Base-by-base conservation (phyloP, 92 coral and sea anemone genomes). In the Isaurus tuberculatus region DNA sequence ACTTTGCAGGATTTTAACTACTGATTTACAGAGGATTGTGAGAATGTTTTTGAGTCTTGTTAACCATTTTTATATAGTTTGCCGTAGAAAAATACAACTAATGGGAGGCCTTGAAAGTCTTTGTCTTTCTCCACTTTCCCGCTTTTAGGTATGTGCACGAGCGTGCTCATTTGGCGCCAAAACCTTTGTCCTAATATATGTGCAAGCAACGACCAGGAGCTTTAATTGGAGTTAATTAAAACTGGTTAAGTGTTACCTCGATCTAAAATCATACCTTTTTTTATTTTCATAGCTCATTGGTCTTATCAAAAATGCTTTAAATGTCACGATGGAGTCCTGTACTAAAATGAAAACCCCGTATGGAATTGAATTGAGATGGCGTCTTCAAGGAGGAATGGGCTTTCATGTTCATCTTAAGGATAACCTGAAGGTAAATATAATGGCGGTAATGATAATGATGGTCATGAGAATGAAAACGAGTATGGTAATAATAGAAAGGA, bases 291-390 rank as follows among this genome's bases (percentile, higher is more conserved):
- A 77, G 84, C 71, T 96, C 65, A 94, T 96, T 36, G 90, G 93
- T 0, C 88, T 96, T 31, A 81, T 96, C 27, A 94, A 92, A 10
- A 92, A 87, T 81, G 83, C 99, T 32, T 75, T 94, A 60, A 87
- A 94, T 28, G 99, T 94, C 10, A 87, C 79, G 48, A 68, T 88
- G 49, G 89, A 87, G 0, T 58, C 60, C 10, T 88, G 92, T 16
- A 94, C 87, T 79, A 96, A 94, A 83, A 43, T 90, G 29, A 91
- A 94, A 70, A 90, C 99, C 2, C 99, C 99, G 1, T 96, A 94
- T 80, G 99, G 99, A 19, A 90, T 96, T 92, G 94, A 96, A 79
- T 67, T 96, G 89, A 84, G 98, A 43, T 96, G 99, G 99, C 88
- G 89, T 27, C 93, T 94, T 1, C 98, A 94, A 15, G 98, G 99